Conservation (phyloP, 1,140 invertebrate species). For the Achroia grisella region DNA sequence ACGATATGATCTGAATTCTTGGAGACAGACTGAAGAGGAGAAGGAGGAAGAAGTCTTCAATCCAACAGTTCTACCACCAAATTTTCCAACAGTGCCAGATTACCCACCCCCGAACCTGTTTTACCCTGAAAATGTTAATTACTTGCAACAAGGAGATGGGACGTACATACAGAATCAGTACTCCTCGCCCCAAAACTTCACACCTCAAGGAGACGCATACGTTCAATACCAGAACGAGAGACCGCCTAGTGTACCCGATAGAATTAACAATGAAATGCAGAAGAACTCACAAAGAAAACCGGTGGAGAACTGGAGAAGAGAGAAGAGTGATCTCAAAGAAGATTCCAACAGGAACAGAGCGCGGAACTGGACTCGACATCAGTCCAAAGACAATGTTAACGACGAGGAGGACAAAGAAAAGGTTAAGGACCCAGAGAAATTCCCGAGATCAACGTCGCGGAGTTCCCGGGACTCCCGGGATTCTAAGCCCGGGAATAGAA, state of each 20-base stretch:
- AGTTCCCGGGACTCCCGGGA: constrained; percentile 27
- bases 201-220: constrained; percentile 32
- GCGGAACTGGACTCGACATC: constrained; percentile 38
- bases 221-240: constrained; percentile 19
- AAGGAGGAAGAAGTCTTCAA: constrained; percentile 48
- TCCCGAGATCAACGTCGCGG: constrained; percentile 19
- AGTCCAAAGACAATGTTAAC: constrained; percentile 44
- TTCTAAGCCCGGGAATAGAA: constrained; percentile 14
- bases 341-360: constrained; percentile 45
- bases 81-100: constrained; percentile 31
- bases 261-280: constrained; percentile 50
- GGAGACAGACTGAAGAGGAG: constrained; percentile 48
- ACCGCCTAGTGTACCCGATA: constrained; percentile 25
- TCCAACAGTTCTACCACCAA: constrained; percentile 41
- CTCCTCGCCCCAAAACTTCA: constrained; percentile 25
- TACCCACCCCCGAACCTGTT: constrained; percentile 37
- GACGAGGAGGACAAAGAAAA: constrained; percentile 41
- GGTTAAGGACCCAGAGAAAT: constrained; percentile 15
- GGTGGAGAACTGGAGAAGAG: constrained; percentile 54
- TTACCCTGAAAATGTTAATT: constrained; percentile 49
- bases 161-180: constrained; percentile 51
- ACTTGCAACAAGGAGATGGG: constrained; percentile 59
- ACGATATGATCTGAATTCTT: constrained; percentile 57
- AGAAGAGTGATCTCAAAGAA: constrained; percentile 40
- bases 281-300: constrained; percentile 33